Conservation (phyloP, 2,113 vertebrate genomes). For the Platysteira castanea region DNA sequence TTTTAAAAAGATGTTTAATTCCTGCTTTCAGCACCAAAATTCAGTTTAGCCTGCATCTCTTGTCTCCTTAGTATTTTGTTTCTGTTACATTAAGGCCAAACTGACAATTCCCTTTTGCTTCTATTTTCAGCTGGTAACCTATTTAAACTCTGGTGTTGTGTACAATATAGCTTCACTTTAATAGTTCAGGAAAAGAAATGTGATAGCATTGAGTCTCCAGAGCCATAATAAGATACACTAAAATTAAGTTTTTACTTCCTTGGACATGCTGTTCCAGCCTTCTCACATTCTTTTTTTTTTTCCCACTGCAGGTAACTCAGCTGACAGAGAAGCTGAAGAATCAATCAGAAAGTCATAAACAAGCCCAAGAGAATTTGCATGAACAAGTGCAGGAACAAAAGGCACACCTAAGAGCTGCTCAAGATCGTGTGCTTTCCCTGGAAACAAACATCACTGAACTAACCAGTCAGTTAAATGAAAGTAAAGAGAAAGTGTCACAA, state of each 20-base stretch:
- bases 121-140: background rate
- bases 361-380: conserved; percentile 95
- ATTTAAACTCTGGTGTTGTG: background rate
- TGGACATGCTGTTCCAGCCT: background rate
- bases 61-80: background rate
- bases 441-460: conserved; percentile 84
- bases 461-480: conserved; percentile 85
- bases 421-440: conserved; percentile 87
- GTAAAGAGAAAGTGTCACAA: conserved; percentile 90
- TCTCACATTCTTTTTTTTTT: background rate
- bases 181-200: background rate
- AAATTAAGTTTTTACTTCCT: background rate
- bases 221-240: background rate
- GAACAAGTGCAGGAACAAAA: conserved; percentile 97
- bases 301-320: conserved; percentile 81
- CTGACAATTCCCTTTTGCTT: background rate
- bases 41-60: background rate
- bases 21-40: background rate
- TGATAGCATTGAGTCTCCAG: background rate
- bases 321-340: conserved; percentile 95
- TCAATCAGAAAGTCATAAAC: conserved; percentile 97
- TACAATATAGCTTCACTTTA: background rate
- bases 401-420: conserved; percentile 83
- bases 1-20: background rate
- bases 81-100: background rate